Percentiles rank a stretch among this genome's conserved stretches.
phyloP scores from a whole-genome alignment of 1,140 invertebrate genomes.

The Temnothorax curvispinosus region DNA sequence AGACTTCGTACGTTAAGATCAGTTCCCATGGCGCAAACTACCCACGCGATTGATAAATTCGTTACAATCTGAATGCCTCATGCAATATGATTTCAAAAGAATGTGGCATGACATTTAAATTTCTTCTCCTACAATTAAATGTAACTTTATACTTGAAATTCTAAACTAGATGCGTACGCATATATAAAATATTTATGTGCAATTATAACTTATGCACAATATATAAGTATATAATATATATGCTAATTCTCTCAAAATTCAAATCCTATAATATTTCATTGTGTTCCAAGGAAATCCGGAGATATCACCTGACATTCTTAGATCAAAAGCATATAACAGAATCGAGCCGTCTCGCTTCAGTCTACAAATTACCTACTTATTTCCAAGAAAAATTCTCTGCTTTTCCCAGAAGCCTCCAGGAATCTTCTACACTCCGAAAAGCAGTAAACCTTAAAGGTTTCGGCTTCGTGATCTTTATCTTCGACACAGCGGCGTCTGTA shows the following conservation, averaged over 20 bases:
- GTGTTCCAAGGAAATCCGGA: background rate
- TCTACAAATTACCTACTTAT: constrained; percentile 16
- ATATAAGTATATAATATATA: background rate
- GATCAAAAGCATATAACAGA: background rate
- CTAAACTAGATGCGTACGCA: background rate
- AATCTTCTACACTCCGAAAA: background rate
- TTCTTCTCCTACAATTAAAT: background rate
- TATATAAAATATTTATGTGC: background rate
- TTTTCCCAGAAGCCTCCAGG: constrained; percentile 18
- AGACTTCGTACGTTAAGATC: background rate
- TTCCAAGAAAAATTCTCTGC: constrained; percentile 44
- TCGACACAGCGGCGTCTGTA: constrained; percentile 19
- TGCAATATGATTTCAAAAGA: background rate
- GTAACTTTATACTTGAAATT: background rate
- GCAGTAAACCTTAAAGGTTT: background rate
- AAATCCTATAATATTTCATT: background rate
- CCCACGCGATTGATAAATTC: background rate
- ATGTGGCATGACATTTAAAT: background rate
- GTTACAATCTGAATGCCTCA: background rate
- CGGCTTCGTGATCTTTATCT: constrained; percentile 31
- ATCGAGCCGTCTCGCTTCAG: background rate
- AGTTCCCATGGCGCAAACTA: background rate
- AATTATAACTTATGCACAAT: background rate
- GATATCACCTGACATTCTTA: background rate
- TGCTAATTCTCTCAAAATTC: background rate